A percentile compares a stretch with the other conserved stretches of the same genome.
Conservation (phyloP, 2,113 vertebrate genomes). For the Pelvicachromis taeniatus region DNA sequence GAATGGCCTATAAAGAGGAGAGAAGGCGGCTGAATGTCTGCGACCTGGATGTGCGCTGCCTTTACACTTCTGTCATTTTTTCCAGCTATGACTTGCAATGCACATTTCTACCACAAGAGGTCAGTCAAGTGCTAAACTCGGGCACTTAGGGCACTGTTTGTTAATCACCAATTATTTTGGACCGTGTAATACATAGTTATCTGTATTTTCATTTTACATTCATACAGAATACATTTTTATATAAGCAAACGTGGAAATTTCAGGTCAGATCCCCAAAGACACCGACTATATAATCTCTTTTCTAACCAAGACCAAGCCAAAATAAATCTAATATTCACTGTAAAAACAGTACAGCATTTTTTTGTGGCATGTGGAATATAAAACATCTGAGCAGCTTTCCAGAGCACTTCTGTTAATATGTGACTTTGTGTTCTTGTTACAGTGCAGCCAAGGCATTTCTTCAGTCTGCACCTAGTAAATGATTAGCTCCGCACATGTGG, state of each 20-base stretch:
- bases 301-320: background rate
- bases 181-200: background rate
- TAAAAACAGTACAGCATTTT: background rate
- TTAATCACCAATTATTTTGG: background rate
- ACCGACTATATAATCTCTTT: background rate
- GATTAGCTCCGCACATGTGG: slow-evolving; percentile 63
- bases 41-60: background rate
- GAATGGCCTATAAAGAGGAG: slow-evolving; percentile 7
- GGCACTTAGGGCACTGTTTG: background rate
- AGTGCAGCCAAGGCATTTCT: slow-evolving; percentile 47
- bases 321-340: background rate
- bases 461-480: slow-evolving; percentile 56
- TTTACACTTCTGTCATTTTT: slow-evolving; percentile 13
- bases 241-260: background rate
- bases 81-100: background rate
- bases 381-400: slow-evolving; percentile 17
- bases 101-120: slow-evolving; percentile 53
- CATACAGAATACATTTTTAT: background rate
- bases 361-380: background rate
- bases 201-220: background rate
- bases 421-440: slow-evolving; percentile 58
- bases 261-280: background rate
- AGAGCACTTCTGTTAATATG: slow-evolving; percentile 54
- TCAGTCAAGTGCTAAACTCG: slow-evolving; percentile 15
- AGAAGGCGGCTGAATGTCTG: slow-evolving; percentile 20